Conservation (phyloP, 2,113 vertebrate genomes). For the Melanocharis versteri region DNA sequence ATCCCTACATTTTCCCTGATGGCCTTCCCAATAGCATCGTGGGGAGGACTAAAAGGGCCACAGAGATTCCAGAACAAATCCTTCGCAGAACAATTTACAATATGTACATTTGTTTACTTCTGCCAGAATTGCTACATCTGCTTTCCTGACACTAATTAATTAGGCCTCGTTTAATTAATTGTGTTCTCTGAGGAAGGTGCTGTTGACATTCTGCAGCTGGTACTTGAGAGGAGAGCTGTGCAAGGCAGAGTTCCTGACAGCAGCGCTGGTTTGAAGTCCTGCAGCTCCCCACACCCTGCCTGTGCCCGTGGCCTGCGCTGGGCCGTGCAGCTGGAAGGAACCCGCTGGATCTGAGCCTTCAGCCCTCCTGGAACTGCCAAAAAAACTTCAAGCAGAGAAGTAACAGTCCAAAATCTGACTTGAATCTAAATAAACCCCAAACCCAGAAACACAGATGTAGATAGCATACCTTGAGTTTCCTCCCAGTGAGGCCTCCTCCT, state of each 20-base stretch:
- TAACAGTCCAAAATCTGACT: background rate
- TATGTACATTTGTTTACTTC: constrained; percentile 27
- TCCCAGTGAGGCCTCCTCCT: background rate
- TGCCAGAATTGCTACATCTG: background rate
- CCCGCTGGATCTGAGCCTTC: background rate
- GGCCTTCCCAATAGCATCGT: background rate
- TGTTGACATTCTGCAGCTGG: constrained; percentile 10
- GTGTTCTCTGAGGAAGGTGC: constrained; percentile 6
- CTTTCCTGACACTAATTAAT: constrained; percentile 44
- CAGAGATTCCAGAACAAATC: background rate
- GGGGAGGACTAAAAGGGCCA: background rate
- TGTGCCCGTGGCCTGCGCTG: fast-evolving
- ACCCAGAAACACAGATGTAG: background rate
- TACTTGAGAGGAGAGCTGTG: background rate
- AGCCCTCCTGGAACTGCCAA: background rate
- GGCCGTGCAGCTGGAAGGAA: background rate
- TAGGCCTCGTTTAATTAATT: constrained; percentile 11
- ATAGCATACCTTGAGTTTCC: background rate
- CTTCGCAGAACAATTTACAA: background rate
- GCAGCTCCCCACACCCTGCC: background rate
- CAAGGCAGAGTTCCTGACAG: background rate
- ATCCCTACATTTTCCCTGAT: background rate
- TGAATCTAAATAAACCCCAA: background rate
- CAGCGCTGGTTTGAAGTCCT: background rate
- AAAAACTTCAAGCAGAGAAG: background rate